phyloP scores from a whole-genome alignment of 2,113 vertebrate genomes.

The Gymnocephalus cernua region DNA sequence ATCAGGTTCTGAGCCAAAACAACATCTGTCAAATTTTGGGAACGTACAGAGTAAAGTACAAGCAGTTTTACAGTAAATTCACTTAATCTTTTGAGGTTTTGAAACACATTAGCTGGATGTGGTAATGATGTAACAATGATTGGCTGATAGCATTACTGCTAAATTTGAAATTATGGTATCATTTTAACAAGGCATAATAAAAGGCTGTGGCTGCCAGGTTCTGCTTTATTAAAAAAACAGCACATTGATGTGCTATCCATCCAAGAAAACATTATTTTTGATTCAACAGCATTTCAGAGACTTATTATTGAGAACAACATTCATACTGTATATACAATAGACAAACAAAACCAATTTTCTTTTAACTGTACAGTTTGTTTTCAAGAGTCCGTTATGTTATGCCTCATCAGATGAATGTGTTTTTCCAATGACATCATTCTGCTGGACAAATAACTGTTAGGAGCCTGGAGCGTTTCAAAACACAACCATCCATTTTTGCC shows the following conservation, averaged over 20 bases:
- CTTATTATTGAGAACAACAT: neutral
- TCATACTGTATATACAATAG: neutral
- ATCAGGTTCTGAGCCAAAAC: constrained; percentile 13
- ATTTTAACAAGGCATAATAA: neutral
- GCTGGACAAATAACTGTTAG: neutral
- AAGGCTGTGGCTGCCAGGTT: neutral
- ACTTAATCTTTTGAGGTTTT: neutral
- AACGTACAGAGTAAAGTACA: neutral
- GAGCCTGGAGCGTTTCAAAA: neutral
- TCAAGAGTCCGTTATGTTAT: neutral
- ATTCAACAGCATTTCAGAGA: neutral
- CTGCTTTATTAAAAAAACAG: neutral
- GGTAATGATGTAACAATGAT: neutral
- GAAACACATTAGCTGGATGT: neutral
- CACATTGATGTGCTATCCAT: neutral
- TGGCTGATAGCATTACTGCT: neutral
- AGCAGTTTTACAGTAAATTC: neutral
- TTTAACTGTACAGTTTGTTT: neutral
- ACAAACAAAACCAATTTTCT: neutral
- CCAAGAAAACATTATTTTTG: neutral
- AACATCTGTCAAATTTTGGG: neutral
- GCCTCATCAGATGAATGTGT: constrained; percentile 4
- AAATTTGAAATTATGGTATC: neutral
- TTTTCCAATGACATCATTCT: constrained; percentile 27
- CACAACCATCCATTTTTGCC: neutral